phyloP scores from a whole-genome alignment of 1,140 invertebrate genomes.

The Drosophila seguyi region DNA sequence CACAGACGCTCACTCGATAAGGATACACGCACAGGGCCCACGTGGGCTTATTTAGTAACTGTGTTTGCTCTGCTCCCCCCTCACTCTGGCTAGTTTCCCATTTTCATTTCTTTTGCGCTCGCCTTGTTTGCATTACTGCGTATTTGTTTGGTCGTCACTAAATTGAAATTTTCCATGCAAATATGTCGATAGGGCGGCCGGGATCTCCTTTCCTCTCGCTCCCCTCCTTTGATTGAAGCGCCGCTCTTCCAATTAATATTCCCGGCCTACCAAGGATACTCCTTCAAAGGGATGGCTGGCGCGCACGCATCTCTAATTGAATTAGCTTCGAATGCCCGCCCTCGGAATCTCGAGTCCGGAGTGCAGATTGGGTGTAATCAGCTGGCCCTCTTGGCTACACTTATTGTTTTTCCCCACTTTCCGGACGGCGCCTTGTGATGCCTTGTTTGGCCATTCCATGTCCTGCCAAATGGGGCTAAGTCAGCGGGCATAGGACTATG shows the following conservation, averaged over 20 bases:
- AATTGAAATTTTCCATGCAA: constrained; percentile 49
- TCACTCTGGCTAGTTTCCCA: constrained; percentile 25
- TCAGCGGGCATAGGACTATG: constrained; percentile 32
- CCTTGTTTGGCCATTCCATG: constrained; percentile 6
- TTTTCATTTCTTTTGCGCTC: constrained; percentile 2
- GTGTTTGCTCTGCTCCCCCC: constrained; percentile 37
- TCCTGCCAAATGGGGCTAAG: constrained; percentile 10
- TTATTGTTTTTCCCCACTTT: constrained; percentile 8
- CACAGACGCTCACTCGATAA: constrained; percentile 7
- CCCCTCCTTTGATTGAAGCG: background rate
- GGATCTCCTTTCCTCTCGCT: background rate
- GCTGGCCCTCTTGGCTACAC: constrained; percentile 1
- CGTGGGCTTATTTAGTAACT: constrained; percentile 44
- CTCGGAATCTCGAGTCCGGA: background rate
- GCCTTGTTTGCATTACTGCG: constrained; percentile 10
- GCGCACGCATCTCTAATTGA: constrained; percentile 14
- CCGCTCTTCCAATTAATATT: constrained; percentile 33
- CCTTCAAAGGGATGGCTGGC: background rate
- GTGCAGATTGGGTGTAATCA: constrained; percentile 4
- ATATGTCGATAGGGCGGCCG: constrained; percentile 4
- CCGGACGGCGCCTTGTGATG: constrained; percentile 12
- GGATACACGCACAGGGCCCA: constrained; percentile 15
- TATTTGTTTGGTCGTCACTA: constrained; percentile 21
- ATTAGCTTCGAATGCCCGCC: constrained; percentile 10
- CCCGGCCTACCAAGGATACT: background rate